Conservation (phyloP, 1,140 invertebrate genomes). For the Drosophila takahashii region DNA sequence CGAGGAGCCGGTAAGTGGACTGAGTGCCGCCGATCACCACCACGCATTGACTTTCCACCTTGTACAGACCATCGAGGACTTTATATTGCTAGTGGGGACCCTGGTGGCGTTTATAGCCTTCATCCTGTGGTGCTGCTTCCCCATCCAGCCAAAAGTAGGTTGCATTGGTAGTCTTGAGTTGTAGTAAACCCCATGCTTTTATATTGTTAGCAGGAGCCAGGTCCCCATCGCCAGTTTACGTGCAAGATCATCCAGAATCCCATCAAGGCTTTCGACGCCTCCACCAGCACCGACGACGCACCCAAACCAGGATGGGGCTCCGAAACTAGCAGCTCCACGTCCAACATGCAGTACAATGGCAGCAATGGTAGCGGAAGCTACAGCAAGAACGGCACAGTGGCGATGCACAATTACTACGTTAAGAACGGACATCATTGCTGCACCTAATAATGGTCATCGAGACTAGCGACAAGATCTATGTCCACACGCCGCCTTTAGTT, state of each 20-base stretch:
- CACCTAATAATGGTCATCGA: slow-evolving; percentile 51
- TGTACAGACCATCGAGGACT: slow-evolving; percentile 87
- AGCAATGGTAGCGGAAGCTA: slow-evolving; percentile 56
- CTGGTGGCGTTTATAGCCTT: slow-evolving; percentile 88
- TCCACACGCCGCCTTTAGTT: slow-evolving; percentile 6
- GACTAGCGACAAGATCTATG: background rate
- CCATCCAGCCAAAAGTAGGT: slow-evolving; percentile 87
- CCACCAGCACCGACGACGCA: slow-evolving; percentile 32
- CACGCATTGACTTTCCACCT: background rate
- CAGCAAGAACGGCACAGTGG: slow-evolving; percentile 71
- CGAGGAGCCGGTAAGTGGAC: slow-evolving; percentile 86
- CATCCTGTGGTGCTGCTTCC: slow-evolving; percentile 88
- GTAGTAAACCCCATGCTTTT: background rate
- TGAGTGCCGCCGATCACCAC: background rate
- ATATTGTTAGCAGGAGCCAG: slow-evolving; percentile 50
- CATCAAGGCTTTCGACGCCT: slow-evolving; percentile 64
- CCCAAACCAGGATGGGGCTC: slow-evolving; percentile 10
- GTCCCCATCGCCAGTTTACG: slow-evolving; percentile 72
- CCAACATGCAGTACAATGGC: slow-evolving; percentile 45
- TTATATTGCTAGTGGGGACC: slow-evolving; percentile 87
- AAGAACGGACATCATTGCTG: slow-evolving; percentile 74
- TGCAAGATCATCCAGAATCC: slow-evolving; percentile 72
- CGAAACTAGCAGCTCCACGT: slow-evolving; percentile 5
- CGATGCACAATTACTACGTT: slow-evolving; percentile 77
- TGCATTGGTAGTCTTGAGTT: background rate